These are phyloP conservation scores for Sebastes itinus DNA, from an alignment of 2,797 vertebrate genomes.

Conservation along the genomic window DNA sequence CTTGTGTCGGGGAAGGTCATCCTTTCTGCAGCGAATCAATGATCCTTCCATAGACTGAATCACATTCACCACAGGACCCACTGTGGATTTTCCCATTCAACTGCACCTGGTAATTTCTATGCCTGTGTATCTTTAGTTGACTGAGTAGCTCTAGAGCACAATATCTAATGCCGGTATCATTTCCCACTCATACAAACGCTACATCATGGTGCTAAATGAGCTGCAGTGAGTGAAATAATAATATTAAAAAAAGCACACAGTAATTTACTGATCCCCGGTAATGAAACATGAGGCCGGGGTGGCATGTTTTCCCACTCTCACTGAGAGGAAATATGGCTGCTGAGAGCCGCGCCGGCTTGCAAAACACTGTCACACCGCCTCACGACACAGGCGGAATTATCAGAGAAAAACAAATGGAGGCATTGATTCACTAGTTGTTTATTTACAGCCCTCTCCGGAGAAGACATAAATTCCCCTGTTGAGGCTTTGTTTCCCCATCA, in stretches of 20 bases:
- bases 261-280: slow-evolving; percentile 72
- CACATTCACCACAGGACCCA: slow-evolving; percentile 22
- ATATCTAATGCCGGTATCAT: slow-evolving; percentile 47
- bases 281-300: slow-evolving; percentile 74
- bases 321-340: slow-evolving; percentile 68
- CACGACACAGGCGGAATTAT: slow-evolving; percentile 75
- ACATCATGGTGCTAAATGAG: slow-evolving; percentile 66
- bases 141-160: slow-evolving; percentile 44
- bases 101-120: slow-evolving; percentile 33
- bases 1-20: slow-evolving; percentile 34
- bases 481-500: slow-evolving; percentile 80
- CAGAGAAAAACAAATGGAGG: slow-evolving; percentile 78
- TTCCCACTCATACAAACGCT: slow-evolving; percentile 61
- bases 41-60: slow-evolving; percentile 24
- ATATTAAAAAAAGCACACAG: slow-evolving; percentile 45
- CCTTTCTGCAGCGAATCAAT: slow-evolving; percentile 25
- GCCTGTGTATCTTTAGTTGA: slow-evolving; percentile 41
- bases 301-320: slow-evolving; percentile 66
- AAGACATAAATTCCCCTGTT: slow-evolving; percentile 80
- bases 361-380: slow-evolving; percentile 71
- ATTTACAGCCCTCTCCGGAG: slow-evolving; percentile 79
- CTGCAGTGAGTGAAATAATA: slow-evolving; percentile 56
- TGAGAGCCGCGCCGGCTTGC: slow-evolving; percentile 66
- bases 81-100: slow-evolving; percentile 38
- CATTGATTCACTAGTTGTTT: slow-evolving; percentile 83